A percentile compares a stretch with the other conserved stretches of the same genome.
These are phyloP conservation scores for Brachyptera putata DNA, from an alignment of 2,888 invertebrate species.

Conservation along the genomic window DNA sequence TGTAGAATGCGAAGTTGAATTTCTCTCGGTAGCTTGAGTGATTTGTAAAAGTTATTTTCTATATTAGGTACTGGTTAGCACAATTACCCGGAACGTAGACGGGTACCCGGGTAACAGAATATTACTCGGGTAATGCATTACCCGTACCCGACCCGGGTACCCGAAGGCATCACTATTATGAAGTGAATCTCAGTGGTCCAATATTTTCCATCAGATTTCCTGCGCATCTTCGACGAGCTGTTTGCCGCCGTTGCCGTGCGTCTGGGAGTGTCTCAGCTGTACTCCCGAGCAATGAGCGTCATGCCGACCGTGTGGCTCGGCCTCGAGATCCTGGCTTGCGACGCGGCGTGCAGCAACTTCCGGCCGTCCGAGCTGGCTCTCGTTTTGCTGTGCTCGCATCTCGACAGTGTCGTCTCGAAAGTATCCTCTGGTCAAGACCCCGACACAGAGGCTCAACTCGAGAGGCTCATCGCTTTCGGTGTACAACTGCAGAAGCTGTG, in stretches of 20 bases:
- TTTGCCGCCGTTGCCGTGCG: conserved; percentile 54
- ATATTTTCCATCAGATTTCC: conserved; percentile 49
- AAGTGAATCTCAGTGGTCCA: no score
- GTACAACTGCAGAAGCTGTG: conserved; percentile 66
- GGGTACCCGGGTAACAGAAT: no score
- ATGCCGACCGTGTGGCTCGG: conserved; percentile 61
- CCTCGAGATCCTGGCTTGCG: conserved; percentile 71
- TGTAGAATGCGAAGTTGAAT: no score
- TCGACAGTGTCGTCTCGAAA: conserved; percentile 53
- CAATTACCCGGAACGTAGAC: no score
- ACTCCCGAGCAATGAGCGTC: conserved; percentile 51
- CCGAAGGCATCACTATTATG: no score
- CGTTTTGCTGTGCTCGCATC: conserved; percentile 67
- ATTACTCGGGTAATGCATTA: no score
- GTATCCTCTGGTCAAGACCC: conserved; percentile 26
- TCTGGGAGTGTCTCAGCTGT: conserved; percentile 48
- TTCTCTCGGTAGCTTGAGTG: no score
- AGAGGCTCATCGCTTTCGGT: conserved; percentile 65
- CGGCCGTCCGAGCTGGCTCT: conserved; percentile 72
- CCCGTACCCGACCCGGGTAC: no score
- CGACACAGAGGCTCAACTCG: conserved; percentile 45
- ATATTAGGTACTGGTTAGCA: no score
- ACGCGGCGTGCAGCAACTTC: conserved; percentile 68
- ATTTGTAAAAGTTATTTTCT: no score
- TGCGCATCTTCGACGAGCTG: conserved; percentile 61